Evolutionary conservation across 2,797 vertebrate species (phyloP), one percentile per base, ranked within the genome.

Genomic region (Neomorphus geoffroyi): DNA sequence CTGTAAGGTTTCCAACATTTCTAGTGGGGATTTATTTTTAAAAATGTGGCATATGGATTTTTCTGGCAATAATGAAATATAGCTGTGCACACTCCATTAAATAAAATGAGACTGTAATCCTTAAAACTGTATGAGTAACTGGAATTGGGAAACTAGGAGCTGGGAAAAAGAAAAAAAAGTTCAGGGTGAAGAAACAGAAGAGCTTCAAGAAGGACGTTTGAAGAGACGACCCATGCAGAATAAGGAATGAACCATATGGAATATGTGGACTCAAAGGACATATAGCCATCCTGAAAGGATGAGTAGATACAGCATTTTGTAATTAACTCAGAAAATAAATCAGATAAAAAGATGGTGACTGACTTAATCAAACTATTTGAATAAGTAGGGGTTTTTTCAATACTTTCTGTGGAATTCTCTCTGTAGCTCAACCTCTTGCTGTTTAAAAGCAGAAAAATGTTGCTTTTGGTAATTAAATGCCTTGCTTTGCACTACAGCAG

Each of bases 11-110:
- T 98, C 97, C 97, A 98, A 96, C 91, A 94, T 92, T 96, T 93
- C 96, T 96, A 96, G 75, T 95, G 96, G 96, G 97, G 95, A 96
- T 98, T 97, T 96, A 92, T 96, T 97, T 97, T 97, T 94, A 89
- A 94, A 97, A 97, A 97, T 87, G 80, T 94, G 90, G 94, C 96
- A 97, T 97, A 98, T 97, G 97, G 97, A 97, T 97, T 97, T 97
- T 97, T 96, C 96, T 96, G 96, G 96, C 97, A 97, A 97, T 96
- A 95, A 96, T 94, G 90, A 96, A 95, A 95, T 92, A 80, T 79
- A 92, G 53, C 80, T 75, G 86, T 87, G 60, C 85, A 90, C 65
- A 73, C 87, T 86, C 80, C 94, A 97, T 96, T 94, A 83, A 93
- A 96, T 93, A 75, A 97, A 97, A 94, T 90, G 79, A 96, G 77